These are phyloP conservation scores for Pollicipes pollicipes DNA, from an alignment of 1,140 invertebrate species.

Conservation along the genomic window DNA sequence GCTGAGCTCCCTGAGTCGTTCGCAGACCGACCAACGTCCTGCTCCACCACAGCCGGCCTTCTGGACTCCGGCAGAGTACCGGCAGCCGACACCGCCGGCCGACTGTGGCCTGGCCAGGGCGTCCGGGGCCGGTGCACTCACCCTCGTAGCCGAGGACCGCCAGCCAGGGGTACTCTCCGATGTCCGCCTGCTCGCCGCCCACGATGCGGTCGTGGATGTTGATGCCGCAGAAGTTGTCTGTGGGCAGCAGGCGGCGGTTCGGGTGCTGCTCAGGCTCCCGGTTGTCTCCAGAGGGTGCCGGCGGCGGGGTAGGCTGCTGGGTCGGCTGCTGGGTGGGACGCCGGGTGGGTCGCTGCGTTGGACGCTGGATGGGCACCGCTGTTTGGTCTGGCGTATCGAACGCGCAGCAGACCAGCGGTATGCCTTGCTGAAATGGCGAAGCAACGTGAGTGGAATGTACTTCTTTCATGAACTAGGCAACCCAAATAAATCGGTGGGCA, in stretches of 20 bases:
- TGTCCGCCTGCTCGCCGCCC: slow-evolving; percentile 27
- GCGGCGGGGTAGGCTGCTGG: slow-evolving; percentile 7
- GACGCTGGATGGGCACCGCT: not conserved
- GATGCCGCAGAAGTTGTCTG: not conserved
- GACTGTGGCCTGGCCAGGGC: too few species aligned
- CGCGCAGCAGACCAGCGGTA: not conserved
- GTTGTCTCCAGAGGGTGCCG: not conserved
- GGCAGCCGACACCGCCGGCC: too few species aligned
- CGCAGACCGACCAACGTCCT: too few species aligned
- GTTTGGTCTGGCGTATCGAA: not conserved
- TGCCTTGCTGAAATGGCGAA: too few species aligned
- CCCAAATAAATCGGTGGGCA: too few species aligned
- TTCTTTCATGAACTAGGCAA: too few species aligned
- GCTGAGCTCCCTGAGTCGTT: too few species aligned
- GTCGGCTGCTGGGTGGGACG: slow-evolving; percentile 5
- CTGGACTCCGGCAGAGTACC: too few species aligned
- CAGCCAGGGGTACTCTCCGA: slow-evolving; percentile 52
- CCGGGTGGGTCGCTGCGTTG: not conserved
- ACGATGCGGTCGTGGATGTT: slow-evolving; percentile 20
- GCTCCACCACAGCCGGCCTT: too few species aligned
- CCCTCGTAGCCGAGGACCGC: slow-evolving; percentile 43
- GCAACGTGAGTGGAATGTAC: too few species aligned
- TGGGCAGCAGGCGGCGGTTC: not conserved
- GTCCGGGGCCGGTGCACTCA: not conserved
- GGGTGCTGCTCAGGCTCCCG: not conserved